Conservation (phyloP, 2,797 vertebrate genomes). For the Neopelma chrysocephalum region DNA sequence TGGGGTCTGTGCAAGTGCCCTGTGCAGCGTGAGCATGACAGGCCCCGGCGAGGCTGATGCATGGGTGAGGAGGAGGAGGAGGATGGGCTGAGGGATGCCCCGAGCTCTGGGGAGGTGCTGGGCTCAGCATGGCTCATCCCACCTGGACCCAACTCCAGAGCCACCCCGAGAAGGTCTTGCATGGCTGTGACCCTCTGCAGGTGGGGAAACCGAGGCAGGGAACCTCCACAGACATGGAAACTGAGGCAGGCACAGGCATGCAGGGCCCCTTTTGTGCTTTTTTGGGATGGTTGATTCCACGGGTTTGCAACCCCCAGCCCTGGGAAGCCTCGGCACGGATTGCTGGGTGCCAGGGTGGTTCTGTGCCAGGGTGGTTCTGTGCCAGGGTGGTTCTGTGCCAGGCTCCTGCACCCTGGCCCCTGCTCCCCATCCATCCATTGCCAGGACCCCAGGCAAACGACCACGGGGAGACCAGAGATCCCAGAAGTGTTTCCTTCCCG, state of each 20-base stretch:
- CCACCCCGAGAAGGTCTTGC: too few species aligned
- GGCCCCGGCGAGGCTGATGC: neutral
- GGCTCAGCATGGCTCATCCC: neutral
- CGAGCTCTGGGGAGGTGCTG: neutral
- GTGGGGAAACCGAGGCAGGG: neutral
- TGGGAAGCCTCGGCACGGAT: neutral
- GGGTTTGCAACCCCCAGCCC: neutral
- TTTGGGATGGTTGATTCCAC: neutral
- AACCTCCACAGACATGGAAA: neutral
- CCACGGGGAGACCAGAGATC: neutral
- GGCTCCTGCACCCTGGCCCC: neutral
- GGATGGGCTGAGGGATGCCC: too few species aligned
- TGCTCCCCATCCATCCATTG: neutral
- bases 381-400: neutral
- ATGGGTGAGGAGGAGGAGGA: neutral
- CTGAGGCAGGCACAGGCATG: neutral
- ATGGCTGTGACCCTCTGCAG: neutral
- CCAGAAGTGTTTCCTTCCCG: conserved; percentile 28
- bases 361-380: neutral
- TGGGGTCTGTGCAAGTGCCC: neutral
- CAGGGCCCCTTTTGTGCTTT: neutral
- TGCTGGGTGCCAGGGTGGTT: neutral
- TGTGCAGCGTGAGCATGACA: neutral
- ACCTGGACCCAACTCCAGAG: neutral
- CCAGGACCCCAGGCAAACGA: neutral